These are phyloP conservation scores for Rhineura floridana DNA, from an alignment of 2,113 vertebrate species.

Conservation along the genomic window DNA sequence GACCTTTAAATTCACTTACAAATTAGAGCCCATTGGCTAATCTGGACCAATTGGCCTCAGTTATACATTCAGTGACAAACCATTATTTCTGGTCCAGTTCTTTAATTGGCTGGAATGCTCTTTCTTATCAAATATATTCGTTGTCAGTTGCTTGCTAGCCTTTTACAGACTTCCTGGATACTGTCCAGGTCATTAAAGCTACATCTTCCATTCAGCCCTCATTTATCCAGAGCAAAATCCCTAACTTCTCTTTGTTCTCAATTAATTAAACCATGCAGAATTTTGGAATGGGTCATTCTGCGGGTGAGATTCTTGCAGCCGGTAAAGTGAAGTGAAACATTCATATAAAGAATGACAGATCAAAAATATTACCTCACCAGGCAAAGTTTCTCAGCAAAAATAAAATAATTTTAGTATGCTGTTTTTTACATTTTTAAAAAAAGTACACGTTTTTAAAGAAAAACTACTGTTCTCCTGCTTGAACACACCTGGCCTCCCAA, in stretches of 20 bases:
- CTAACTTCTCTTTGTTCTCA: constrained; percentile 70
- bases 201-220: constrained; percentile 74
- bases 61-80: constrained; percentile 79
- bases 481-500: neutral
- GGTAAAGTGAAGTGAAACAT: constrained; percentile 51
- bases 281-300: constrained; percentile 63
- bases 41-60: constrained; percentile 80
- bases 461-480: neutral
- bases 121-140: constrained; percentile 78
- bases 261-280: constrained; percentile 78
- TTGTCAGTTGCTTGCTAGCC: constrained; percentile 81
- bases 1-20: constrained; percentile 82
- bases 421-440: constrained; percentile 52
- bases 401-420: constrained; percentile 62
- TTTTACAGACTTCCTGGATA: constrained; percentile 77
- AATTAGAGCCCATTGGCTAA: constrained; percentile 81
- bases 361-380: constrained; percentile 67
- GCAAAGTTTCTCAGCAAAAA: constrained; percentile 58
- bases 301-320: constrained; percentile 59
- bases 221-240: constrained; percentile 76
- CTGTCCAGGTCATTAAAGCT: constrained; percentile 82
- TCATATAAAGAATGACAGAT: constrained; percentile 59
- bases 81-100: constrained; percentile 78
- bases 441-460: constrained; percentile 15
- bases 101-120: constrained; percentile 84